Percentiles rank a stretch among this genome's conserved stretches.
Conservation (phyloP, 2,888 invertebrate species). For the Eristalis tenax region DNA sequence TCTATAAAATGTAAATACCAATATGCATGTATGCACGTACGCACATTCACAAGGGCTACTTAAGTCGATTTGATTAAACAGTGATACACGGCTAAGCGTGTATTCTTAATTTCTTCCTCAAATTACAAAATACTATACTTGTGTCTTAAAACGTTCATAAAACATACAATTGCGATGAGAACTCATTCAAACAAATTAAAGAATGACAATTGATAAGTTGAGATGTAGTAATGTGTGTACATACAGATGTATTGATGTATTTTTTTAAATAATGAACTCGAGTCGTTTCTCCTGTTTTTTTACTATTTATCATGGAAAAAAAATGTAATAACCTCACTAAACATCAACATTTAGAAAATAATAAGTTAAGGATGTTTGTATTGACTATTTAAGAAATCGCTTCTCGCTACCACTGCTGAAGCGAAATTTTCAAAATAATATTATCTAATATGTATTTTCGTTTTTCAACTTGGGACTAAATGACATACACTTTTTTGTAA, state of each 20-base stretch:
- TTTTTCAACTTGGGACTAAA: neutral
- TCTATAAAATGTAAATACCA: slow-evolving; percentile 2
- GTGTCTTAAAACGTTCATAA: neutral
- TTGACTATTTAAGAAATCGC: neutral
- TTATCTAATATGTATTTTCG: neutral
- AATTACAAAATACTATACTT: neutral
- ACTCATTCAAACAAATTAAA: neutral
- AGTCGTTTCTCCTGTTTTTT: neutral
- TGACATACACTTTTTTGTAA: neutral
- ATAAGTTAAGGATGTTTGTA: neutral
- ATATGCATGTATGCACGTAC: neutral
- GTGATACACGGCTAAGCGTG: neutral
- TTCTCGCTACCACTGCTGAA: slow-evolving; percentile 1
- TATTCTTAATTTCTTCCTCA: neutral
- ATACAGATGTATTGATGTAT: neutral
- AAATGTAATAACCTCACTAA: neutral
- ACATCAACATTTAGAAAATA: neutral
- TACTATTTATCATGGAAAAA: neutral
- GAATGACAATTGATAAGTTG: neutral
- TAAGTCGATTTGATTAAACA: neutral
- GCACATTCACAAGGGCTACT: neutral
- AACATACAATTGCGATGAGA: neutral
- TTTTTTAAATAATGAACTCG: neutral
- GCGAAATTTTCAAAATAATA: neutral
- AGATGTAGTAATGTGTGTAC: neutral